These are phyloP conservation scores for Eueremaeus valkanovi DNA, from an alignment of 2,888 invertebrate genomes.

Conservation along the genomic window DNA sequence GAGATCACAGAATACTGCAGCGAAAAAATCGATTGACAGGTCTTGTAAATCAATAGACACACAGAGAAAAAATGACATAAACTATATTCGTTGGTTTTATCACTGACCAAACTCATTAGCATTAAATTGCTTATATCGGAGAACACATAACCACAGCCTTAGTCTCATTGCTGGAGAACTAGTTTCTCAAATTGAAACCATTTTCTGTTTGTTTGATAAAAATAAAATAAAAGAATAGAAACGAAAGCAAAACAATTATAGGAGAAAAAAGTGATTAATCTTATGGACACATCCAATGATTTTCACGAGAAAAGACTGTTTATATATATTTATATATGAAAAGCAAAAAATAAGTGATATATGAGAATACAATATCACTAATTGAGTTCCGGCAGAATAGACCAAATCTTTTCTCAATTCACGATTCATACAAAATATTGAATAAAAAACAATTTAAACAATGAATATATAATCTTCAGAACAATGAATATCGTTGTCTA, in stretches of 20 bases:
- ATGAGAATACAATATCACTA: not conserved
- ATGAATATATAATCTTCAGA: no score
- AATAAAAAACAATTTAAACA: no score
- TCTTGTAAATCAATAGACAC: not conserved
- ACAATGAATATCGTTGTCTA: not conserved
- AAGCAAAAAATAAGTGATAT: not conserved
- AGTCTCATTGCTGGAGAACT: not conserved
- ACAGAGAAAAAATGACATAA: not conserved
- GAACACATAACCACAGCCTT: not conserved
- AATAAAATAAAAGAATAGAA: no score
- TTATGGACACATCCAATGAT: not conserved
- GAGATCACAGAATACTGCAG: no score
- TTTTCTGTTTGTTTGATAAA: not conserved
- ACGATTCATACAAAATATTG: no score
- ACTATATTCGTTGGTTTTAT: not conserved
- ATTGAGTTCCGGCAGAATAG: not conserved
- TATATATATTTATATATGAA: not conserved
- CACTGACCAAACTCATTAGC: not conserved
- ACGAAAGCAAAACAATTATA: not conserved
- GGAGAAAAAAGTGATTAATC: not conserved
- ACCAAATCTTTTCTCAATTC: not conserved
- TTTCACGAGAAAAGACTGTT: not conserved
- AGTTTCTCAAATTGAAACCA: not conserved
- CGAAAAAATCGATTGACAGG: not conserved
- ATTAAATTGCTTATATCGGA: not conserved